phyloP scores from a whole-genome alignment of 2,113 vertebrate genomes.

The Herpetotheres cachinnans region DNA sequence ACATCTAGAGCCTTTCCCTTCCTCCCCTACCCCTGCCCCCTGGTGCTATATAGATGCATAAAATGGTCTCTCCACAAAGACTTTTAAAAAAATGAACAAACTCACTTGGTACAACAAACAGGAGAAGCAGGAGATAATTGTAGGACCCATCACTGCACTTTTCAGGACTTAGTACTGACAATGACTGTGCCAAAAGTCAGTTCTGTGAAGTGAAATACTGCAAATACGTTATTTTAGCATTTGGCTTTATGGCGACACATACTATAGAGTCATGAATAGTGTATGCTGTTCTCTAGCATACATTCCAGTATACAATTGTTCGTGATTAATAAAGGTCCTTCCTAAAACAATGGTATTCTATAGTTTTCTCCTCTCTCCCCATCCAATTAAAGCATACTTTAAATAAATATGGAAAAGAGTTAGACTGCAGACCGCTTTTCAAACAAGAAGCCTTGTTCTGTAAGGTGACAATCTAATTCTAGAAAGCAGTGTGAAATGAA shows the following conservation, averaged over 20 bases:
- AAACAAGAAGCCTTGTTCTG: constrained; percentile 17
- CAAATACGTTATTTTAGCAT: not conserved
- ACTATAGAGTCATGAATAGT: not conserved
- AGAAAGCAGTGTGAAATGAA: constrained; percentile 49
- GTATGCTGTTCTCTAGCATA: not conserved
- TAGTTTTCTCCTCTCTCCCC: not conserved
- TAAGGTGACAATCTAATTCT: constrained; percentile 47
- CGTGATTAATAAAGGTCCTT: not conserved
- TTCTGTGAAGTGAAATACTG: not conserved
- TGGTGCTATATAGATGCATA: not conserved
- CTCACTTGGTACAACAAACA: not conserved
- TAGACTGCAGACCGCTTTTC: not conserved
- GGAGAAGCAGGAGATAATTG: not conserved
- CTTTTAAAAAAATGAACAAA: not conserved
- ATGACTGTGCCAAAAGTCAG: not conserved
- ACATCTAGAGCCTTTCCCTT: not conserved
- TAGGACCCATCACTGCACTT: not conserved
- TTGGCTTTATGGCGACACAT: not conserved
- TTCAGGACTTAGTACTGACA: not conserved
- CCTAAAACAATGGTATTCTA: not conserved
- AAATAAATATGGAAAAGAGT: not conserved
- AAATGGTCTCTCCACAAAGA: not conserved
- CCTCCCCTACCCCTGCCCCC: not conserved
- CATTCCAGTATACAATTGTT: not conserved
- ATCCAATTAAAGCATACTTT: not conserved